Conservation (phyloP, 2,888 invertebrate genomes). For the Lycocerus yunnanus region DNA sequence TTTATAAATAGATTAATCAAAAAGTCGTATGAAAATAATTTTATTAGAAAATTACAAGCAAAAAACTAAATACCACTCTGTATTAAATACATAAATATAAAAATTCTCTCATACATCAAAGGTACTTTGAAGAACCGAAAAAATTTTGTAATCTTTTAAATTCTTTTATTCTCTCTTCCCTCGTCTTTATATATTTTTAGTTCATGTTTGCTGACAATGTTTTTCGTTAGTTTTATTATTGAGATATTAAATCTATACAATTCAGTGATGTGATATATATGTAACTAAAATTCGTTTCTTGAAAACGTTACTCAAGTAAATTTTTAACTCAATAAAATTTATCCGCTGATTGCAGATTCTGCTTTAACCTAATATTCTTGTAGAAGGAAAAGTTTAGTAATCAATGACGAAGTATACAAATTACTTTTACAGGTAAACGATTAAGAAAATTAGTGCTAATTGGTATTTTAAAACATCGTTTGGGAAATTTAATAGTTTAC, state of each 20-base stretch:
- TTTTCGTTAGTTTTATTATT: no score
- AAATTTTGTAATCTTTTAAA: not conserved
- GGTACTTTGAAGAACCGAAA: not conserved
- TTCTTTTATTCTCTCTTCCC: not conserved
- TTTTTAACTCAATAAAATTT: not conserved
- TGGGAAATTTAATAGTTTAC: not conserved
- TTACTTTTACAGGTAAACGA: slow-evolving; percentile 1
- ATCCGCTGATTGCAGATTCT: not conserved
- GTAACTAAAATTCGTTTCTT: not conserved
- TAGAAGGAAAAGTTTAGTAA: not conserved
- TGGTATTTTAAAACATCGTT: not conserved
- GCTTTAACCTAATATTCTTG: not conserved
- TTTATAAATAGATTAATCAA: no score
- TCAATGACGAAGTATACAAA: not conserved
- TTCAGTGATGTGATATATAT: not conserved
- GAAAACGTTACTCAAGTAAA: not conserved
- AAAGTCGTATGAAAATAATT: no score
- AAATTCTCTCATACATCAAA: no score
- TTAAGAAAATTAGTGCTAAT: not conserved
- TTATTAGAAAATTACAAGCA: no score
- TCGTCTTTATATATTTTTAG: not conserved
- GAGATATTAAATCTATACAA: not conserved
- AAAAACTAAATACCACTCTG: no score
- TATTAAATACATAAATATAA: no score
- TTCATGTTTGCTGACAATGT: not conserved